A percentile compares a stretch with the other conserved stretches of the same genome.
Evolutionary conservation across 2,888 invertebrate genomes (phyloP).

Genomic region (Orthosia gothica): DNA sequence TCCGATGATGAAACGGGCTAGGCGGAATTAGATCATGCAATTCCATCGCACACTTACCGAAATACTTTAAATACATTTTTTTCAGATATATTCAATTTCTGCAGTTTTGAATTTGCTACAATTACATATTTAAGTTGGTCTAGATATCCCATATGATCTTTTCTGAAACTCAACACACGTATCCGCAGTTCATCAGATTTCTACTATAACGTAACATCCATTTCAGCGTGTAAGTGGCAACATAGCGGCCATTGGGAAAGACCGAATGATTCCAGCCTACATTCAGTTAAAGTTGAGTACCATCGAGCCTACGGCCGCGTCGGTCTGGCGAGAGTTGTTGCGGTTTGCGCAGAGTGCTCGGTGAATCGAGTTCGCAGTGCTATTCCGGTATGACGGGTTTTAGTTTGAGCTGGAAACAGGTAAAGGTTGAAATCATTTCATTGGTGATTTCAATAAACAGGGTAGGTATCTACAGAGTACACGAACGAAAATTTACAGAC

Average conservation of each 20-base stretch:
- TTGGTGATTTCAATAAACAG: neutral
- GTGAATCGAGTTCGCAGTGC: conserved; percentile 36
- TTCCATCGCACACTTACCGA: no score
- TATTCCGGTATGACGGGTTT: conserved; percentile 18
- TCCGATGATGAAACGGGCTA: no score
- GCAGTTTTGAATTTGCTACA: no score
- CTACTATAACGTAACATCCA: neutral
- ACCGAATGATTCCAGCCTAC: conserved; percentile 48
- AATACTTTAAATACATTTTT: no score
- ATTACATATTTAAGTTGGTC: no score
- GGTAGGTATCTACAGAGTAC: neutral
- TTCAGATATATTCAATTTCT: no score
- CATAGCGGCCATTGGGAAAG: conserved; percentile 25
- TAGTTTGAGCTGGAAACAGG: conserved; percentile 6
- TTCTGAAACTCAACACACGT: no score
- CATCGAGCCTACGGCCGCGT: conserved; percentile 34
- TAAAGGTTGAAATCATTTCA: conserved; percentile 4
- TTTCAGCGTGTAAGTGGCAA: conserved; percentile 29
- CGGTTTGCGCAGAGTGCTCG: conserved; percentile 48
- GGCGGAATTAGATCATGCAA: no score
- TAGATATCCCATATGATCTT: no score
- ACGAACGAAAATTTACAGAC: neutral
- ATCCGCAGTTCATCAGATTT: no score
- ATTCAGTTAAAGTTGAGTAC: conserved; percentile 56
- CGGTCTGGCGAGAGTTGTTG: conserved; percentile 54